Percentiles rank a stretch among this genome's conserved stretches.
phyloP scores from a whole-genome alignment of 2,113 vertebrate genomes.

The Eudorcas thomsonii region DNA sequence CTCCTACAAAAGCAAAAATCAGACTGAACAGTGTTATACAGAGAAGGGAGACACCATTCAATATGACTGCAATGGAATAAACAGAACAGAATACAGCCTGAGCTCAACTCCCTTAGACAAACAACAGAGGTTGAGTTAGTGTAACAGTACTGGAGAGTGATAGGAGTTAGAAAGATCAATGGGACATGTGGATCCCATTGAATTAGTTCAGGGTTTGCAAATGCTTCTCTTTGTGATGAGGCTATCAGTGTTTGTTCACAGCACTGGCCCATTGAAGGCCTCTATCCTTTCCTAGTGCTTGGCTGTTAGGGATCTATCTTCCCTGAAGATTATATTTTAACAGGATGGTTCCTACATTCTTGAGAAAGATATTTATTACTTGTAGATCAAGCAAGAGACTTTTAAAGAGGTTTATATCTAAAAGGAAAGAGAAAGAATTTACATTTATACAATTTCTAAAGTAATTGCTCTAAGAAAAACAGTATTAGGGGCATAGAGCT shows the following conservation, averaged over 20 bases:
- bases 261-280: neutral
- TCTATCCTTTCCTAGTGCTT: neutral
- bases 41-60: neutral
- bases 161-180: neutral
- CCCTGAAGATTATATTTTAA: neutral
- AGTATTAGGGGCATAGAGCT: neutral
- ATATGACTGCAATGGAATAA: accelerated
- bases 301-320: neutral
- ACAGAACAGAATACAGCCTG: neutral
- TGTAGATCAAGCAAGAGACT: neutral
- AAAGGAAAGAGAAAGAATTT: neutral
- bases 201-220: neutral
- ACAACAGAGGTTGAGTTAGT: neutral
- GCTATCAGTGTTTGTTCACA: neutral
- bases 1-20: neutral
- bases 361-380: neutral
- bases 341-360: neutral
- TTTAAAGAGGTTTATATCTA: neutral
- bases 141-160: neutral
- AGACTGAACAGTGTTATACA: neutral
- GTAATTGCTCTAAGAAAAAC: neutral
- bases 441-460: neutral
- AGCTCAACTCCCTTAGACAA: neutral
- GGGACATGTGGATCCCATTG: neutral
- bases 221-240: neutral